Percentiles rank a stretch among this genome's conserved stretches.
phyloP scores from a whole-genome alignment of 1,140 invertebrate species.

The Aphis craccivora region DNA sequence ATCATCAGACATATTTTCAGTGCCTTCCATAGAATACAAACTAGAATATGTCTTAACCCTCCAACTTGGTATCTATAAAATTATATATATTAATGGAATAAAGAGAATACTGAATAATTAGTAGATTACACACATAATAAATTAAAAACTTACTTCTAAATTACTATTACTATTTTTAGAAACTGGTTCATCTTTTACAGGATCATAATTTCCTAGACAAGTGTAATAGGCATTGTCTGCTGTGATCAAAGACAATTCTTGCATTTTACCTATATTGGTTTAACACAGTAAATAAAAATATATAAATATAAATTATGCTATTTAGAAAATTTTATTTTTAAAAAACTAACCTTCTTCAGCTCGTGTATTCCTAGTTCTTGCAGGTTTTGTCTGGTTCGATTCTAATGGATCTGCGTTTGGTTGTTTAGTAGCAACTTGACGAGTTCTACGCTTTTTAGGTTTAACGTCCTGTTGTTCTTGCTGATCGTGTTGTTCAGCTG shows the following conservation, averaged over 20 bases:
- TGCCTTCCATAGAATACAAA: slow-evolving; percentile 78
- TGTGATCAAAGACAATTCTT: slow-evolving; percentile 36
- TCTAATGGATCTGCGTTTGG: not conserved
- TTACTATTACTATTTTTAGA: slow-evolving; percentile 11
- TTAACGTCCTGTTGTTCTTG: slow-evolving; percentile 13
- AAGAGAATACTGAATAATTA: not conserved
- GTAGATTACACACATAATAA: not conserved
- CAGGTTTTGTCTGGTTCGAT: not conserved
- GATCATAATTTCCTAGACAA: slow-evolving; percentile 48
- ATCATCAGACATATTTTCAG: slow-evolving; percentile 85
- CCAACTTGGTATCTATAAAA: slow-evolving; percentile 72
- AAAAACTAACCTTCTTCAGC: slow-evolving; percentile 7
- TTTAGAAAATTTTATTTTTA: not conserved
- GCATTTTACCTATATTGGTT: slow-evolving; percentile 15
- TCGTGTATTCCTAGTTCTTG: not conserved
- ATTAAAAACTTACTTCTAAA: slow-evolving; percentile 31
- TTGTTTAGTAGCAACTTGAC: not conserved
- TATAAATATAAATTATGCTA: not conserved
- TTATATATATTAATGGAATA: not conserved
- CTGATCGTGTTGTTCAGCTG: not conserved
- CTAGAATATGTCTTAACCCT: slow-evolving; percentile 73
- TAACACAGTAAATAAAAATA: not conserved
- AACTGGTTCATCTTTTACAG: slow-evolving; percentile 20
- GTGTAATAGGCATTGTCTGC: slow-evolving; percentile 41
- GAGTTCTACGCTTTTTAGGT: not conserved